Base-by-base conservation (phyloP, 1,140 invertebrate species). In the Zaprionus lachaisei region DNA sequence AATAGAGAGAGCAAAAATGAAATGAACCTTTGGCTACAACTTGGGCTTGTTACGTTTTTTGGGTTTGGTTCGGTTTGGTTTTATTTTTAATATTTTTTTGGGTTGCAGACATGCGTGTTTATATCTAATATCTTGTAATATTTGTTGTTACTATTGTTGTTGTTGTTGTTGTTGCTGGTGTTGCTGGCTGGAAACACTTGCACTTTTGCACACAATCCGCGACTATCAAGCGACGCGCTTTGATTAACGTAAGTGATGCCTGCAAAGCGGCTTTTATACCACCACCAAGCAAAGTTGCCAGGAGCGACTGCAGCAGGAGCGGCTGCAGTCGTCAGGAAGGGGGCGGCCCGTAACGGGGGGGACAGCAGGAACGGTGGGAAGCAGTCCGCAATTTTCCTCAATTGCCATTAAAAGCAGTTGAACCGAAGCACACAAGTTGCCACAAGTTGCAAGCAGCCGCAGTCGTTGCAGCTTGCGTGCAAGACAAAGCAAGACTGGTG, bases 151-250 rank as follows among this genome's bases (percentile, higher is more conserved):
- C 44, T 64, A 22, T 34, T 57, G 31, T 41, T 57, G 31, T 41
- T 54, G 28, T 41, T 64, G 34, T 49, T 28, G 26, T 47, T 66
- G 31, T 44, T 63, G 47, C 24, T 49, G 34, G 55, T 28, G 66
- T 34, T 55, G 28, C 56, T 37, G 66, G 37, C 22, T 34, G 31
- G 54, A 69, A 70, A 60, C 67, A 76, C 69, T 82, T 82, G 80
- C 69, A 83, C 72, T 82, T 78, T 72, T 58, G 7, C 17, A n/a
- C 20, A 31, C 67, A 65, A 56, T 38, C 61, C 49, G 51, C 37
- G 61, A 71, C 68, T 78, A 77, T 75, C 77, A 66, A 89, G 72
- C 78, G 81, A 90, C 79, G 85, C 81, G 81, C 63, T 91, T 82
- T 90, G 85, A 91, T 89, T 89, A 90, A 85, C 86, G 64, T 61